phyloP scores from a whole-genome alignment of 2,888 invertebrate species.

The Trichogramma evanescens region DNA sequence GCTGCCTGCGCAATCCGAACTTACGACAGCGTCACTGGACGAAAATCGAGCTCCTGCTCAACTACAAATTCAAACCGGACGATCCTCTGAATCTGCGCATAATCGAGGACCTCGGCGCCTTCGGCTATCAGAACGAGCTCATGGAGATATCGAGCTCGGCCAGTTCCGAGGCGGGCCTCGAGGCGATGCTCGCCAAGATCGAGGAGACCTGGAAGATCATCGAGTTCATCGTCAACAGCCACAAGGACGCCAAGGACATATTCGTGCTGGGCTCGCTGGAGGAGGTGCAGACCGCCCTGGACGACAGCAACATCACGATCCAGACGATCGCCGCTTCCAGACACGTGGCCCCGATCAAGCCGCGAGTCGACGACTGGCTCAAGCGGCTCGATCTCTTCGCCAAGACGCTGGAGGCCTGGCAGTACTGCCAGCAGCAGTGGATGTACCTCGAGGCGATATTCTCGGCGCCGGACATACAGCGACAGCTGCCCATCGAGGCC shows the following conservation, averaged over 20 bases:
- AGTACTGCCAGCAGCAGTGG: constrained; percentile 86
- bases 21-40: constrained; percentile 78
- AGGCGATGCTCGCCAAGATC: constrained; percentile 72
- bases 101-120: constrained; percentile 68
- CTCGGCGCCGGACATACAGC: constrained; percentile 87
- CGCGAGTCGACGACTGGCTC: constrained; percentile 77
- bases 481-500: constrained; percentile 85
- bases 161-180: constrained; percentile 78
- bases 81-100: constrained; percentile 59
- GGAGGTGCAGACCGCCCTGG: constrained; percentile 72
- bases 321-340: constrained; percentile 81
- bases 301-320: constrained; percentile 80
- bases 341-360: constrained; percentile 77
- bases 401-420: constrained; percentile 87
- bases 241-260: constrained; percentile 78
- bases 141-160: constrained; percentile 84
- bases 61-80: constrained; percentile 67
- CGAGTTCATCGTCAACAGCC: constrained; percentile 68
- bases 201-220: constrained; percentile 77
- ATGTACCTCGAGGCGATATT: constrained; percentile 91
- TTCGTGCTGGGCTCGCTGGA: constrained; percentile 78
- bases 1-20: constrained; percentile 72
- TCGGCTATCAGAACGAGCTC: constrained; percentile 64
- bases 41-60: constrained; percentile 67
- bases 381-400: constrained; percentile 70